phyloP scores from a whole-genome alignment of 1,140 invertebrate species.

The Hestina assimilis region DNA sequence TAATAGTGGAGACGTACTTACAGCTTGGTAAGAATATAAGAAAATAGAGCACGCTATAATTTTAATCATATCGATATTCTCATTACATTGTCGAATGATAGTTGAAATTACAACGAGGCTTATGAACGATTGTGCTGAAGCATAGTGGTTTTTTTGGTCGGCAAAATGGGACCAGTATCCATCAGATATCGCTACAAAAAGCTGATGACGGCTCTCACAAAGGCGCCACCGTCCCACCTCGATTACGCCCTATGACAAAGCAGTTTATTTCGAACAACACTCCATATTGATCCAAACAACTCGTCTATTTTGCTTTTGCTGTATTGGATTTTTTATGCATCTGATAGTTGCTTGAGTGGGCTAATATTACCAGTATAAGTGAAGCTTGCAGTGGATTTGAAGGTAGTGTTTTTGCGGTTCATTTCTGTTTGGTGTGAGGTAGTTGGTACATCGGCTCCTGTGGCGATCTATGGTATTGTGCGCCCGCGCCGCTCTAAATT shows the following conservation, averaged over 20 bases:
- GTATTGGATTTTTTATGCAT: constrained; percentile 71
- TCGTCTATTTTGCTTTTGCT: constrained; percentile 67
- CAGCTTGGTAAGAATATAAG: background rate
- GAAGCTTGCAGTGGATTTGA: constrained; percentile 13
- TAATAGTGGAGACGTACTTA: background rate
- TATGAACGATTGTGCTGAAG: constrained; percentile 43
- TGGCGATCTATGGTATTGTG: constrained; percentile 70
- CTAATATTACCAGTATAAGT: constrained; percentile 32
- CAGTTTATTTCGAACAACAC: constrained; percentile 70
- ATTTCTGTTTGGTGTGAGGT: constrained; percentile 31
- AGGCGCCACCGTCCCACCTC: constrained; percentile 70
- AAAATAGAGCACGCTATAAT: background rate
- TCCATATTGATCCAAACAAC: constrained; percentile 76
- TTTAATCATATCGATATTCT: constrained; percentile 6
- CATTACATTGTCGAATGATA: constrained; percentile 3
- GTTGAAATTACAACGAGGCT: constrained; percentile 33
- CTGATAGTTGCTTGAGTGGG: constrained; percentile 17
- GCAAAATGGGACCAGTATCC: constrained; percentile 73
- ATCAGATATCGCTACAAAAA: constrained; percentile 75
- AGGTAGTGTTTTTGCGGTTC: constrained; percentile 13
- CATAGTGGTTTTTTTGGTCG: constrained; percentile 60
- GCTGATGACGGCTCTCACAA: constrained; percentile 64
- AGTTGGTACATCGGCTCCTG: constrained; percentile 50
- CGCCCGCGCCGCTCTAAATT: constrained; percentile 58
- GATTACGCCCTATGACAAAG: constrained; percentile 76